Conservation (phyloP, 2,888 invertebrate species). For the Tetragnatha montana region DNA sequence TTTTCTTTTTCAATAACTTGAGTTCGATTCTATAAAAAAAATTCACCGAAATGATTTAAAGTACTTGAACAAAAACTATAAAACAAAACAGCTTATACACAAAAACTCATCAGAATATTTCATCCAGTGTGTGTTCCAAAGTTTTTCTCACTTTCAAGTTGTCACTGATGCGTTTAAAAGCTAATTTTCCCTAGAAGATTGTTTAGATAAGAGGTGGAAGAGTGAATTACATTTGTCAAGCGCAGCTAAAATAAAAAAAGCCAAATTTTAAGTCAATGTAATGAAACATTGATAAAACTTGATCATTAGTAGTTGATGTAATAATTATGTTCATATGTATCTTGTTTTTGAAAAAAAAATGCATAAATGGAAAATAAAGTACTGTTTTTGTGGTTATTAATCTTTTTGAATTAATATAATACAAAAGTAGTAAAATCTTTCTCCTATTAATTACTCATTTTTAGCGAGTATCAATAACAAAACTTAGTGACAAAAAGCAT, state of each 20-base stretch:
- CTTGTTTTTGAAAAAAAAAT: slow-evolving; percentile 55
- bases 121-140: slow-evolving; percentile 8
- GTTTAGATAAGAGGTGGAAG: slow-evolving; percentile 13
- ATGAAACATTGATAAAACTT: slow-evolving; percentile 26
- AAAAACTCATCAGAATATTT: slow-evolving; percentile 3
- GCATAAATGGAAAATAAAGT: slow-evolving; percentile 60
- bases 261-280: slow-evolving; percentile 28
- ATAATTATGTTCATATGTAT: slow-evolving; percentile 40
- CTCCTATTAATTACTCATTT: too few species aligned
- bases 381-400: slow-evolving; percentile 40
- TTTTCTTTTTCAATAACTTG: slow-evolving; percentile 34
- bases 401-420: slow-evolving; percentile 13
- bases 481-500: too few species aligned
- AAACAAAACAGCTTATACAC: not conserved
- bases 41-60: not conserved
- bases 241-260: not conserved
- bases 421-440: not conserved
- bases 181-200: not conserved
- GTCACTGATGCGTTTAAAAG: not conserved
- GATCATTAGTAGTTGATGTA: slow-evolving; percentile 46
- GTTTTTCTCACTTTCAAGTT: slow-evolving; percentile 12
- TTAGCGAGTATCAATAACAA: too few species aligned
- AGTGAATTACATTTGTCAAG: not conserved
- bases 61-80: not conserved
- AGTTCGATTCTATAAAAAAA: slow-evolving; percentile 46